Evolutionary conservation across 2,888 invertebrate species (phyloP).

Genomic region (Cistogaster globosa): DNA sequence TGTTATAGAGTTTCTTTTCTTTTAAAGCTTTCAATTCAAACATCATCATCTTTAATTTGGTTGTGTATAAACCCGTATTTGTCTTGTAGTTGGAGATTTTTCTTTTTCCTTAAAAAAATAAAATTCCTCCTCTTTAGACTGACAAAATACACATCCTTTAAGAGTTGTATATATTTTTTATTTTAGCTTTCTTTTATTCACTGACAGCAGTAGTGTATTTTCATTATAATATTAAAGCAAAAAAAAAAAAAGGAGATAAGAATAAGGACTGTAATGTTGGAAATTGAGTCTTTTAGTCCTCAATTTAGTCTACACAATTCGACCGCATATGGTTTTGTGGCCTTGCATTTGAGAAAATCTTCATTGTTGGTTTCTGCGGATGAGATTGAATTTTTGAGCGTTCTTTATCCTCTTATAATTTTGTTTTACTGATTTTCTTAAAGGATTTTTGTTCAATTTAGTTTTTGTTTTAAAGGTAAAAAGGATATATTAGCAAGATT

Average conservation of each 20-base stretch:
- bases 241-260: background rate
- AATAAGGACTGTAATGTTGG: background rate
- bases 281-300: conserved; percentile 29
- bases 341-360: conserved; percentile 61
- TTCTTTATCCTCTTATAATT: conserved; percentile 29
- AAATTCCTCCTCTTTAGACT: conserved; percentile 45
- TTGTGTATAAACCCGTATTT: conserved; percentile 33
- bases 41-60: conserved; percentile 62
- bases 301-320: conserved; percentile 56
- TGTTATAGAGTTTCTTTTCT: conserved; percentile 14
- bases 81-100: conserved; percentile 23
- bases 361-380: conserved; percentile 5
- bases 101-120: conserved; percentile 3
- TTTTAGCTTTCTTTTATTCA: background rate
- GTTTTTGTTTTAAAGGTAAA: conserved; percentile 58
- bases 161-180: too few relatives aligned
- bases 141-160: conserved; percentile 36
- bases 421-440: conserved; percentile 6
- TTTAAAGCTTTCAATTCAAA: conserved; percentile 45
- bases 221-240: too few relatives aligned
- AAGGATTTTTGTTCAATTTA: conserved; percentile 17
- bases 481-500: conserved; percentile 61
- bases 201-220: too few relatives aligned
- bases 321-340: conserved; percentile 72
- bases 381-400: conserved; percentile 30